Conservation (phyloP, 2,797 vertebrate species). For the Sternotherus odoratus region DNA sequence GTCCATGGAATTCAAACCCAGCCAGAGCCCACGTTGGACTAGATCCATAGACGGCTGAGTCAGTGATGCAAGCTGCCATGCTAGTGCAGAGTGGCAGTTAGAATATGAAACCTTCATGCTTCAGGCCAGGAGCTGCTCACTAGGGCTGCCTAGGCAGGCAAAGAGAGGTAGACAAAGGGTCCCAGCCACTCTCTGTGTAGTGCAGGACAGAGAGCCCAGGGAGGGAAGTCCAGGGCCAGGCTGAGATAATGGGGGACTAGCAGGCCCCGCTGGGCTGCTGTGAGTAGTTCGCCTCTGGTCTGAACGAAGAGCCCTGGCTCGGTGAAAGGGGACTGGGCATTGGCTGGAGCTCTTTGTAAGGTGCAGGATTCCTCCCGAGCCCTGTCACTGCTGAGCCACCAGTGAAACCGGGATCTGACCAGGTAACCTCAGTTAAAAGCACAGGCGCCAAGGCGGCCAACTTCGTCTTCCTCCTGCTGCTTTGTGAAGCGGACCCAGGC, state of each 20-base stretch:
- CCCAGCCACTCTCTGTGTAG: background rate
- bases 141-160: accelerated
- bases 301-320: background rate
- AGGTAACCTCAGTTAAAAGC: background rate
- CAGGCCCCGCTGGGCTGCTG: background rate
- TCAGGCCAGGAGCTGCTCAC: background rate
- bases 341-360: background rate
- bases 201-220: background rate
- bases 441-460: background rate
- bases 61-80: background rate
- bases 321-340: background rate
- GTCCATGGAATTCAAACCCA: background rate
- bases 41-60: background rate
- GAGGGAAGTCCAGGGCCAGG: background rate
- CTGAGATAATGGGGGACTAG: background rate
- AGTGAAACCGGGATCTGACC: background rate
- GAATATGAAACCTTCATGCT: background rate
- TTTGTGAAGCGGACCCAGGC: background rate
- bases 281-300: background rate
- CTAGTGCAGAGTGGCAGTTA: background rate
- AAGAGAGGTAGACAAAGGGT: background rate
- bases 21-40: background rate
- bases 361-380: background rate
- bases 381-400: background rate
- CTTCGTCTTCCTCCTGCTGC: background rate